phyloP scores from a whole-genome alignment of 2,113 vertebrate species.

The Ariopsis seemanni region DNA sequence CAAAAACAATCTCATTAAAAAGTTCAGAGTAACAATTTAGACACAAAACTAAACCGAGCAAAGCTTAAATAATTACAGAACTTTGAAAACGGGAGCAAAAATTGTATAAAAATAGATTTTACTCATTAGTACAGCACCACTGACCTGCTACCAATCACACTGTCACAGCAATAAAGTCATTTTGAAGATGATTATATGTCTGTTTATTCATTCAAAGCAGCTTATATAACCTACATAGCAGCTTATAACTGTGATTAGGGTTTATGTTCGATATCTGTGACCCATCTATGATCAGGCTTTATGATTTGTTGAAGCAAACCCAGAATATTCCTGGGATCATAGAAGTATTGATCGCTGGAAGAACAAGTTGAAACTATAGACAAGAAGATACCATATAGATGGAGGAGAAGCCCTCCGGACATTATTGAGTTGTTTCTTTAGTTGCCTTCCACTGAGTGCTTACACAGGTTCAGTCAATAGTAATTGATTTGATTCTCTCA shows the following conservation, averaged over 20 bases:
- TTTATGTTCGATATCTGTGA: not conserved
- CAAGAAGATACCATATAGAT: constrained; percentile 39
- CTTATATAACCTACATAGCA: not conserved
- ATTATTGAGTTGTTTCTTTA: constrained; percentile 49
- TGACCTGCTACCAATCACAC: not conserved
- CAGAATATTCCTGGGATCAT: constrained; percentile 15
- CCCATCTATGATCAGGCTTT: not conserved
- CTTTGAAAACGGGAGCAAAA: not conserved
- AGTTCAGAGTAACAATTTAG: not conserved
- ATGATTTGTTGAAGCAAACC: not conserved
- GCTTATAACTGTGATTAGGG: not conserved
- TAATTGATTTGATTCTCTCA: constrained; percentile 44
- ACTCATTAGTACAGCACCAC: not conserved
- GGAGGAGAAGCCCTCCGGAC: constrained; percentile 15
- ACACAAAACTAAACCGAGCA: not conserved
- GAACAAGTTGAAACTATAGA: constrained; percentile 26
- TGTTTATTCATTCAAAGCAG: not conserved
- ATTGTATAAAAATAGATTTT: not conserved
- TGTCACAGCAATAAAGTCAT: not conserved
- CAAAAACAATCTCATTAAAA: not conserved
- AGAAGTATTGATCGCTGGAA: not conserved
- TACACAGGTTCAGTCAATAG: constrained; percentile 49
- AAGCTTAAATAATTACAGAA: not conserved
- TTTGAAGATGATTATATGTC: not conserved
- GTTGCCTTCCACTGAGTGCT: constrained; percentile 46